A percentile compares a stretch with the other conserved stretches of the same genome.
phyloP scores from a whole-genome alignment of 2,113 vertebrate genomes.

The Oreochromis tanganicae region DNA sequence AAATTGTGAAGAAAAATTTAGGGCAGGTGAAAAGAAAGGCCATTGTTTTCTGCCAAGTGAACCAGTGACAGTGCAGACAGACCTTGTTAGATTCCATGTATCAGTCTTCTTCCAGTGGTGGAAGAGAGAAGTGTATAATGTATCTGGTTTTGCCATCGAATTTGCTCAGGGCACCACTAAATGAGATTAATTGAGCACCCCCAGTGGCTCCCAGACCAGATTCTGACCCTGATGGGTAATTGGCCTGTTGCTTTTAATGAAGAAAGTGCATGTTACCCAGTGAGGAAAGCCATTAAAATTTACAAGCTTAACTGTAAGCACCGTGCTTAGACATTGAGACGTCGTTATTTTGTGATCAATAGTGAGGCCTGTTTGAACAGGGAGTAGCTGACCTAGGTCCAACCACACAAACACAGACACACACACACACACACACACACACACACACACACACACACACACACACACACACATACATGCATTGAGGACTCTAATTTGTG shows the following conservation, averaged over 20 bases:
- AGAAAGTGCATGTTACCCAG: not conserved
- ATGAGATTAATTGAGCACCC: constrained; percentile 1
- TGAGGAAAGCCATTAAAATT: constrained; percentile 2
- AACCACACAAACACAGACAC: not conserved
- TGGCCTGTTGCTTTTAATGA: constrained; percentile 14
- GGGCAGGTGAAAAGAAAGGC: not conserved
- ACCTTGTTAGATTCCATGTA: not conserved
- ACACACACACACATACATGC: not conserved
- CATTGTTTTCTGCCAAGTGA: not conserved
- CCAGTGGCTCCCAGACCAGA: not conserved
- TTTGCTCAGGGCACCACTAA: not conserved
- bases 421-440: not conserved
- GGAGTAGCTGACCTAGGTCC: not conserved
- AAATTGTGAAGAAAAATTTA: not conserved
- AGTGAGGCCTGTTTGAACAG: not conserved
- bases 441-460: not conserved
- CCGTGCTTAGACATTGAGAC: not conserved
- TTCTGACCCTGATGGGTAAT: constrained; percentile 1
- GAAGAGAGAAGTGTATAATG: not conserved
- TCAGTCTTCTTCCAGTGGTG: not conserved
- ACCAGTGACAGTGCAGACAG: not conserved
- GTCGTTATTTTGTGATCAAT: not conserved
- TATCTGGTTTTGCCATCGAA: not conserved
- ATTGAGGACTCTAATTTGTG: not conserved
- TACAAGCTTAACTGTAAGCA: not conserved